A percentile compares a stretch with the other conserved stretches of the same genome.
These are phyloP conservation scores for Valencia hispanica DNA, from an alignment of 2,797 vertebrate species.

Conservation along the genomic window DNA sequence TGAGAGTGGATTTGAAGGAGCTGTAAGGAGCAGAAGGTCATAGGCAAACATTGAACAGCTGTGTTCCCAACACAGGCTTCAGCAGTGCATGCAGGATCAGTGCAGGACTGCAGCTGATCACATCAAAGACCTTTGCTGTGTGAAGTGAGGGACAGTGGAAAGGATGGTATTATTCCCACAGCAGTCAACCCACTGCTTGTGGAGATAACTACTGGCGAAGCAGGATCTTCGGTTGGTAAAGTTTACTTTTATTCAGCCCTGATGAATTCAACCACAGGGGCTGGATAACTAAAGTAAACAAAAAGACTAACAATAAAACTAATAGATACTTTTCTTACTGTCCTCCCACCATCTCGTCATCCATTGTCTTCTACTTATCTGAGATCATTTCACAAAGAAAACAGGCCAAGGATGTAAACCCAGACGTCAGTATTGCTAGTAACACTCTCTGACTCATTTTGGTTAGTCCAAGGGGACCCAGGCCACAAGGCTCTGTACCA, in stretches of 20 bases:
- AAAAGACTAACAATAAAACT: not conserved
- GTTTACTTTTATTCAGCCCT: conserved; percentile 22
- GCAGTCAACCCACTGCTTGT: conserved; percentile 30
- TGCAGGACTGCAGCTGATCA: conserved; percentile 51
- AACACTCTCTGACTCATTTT: not conserved
- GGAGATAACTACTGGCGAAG: conserved; percentile 39
- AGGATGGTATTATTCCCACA: conserved; percentile 34
- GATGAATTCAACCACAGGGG: not conserved
- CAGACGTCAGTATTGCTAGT: not conserved
- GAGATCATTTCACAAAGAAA: not conserved
- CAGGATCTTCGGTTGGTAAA: conserved; percentile 10
- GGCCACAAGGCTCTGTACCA: not conserved
- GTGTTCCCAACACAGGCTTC: conserved; percentile 40
- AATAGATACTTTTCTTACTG: not conserved
- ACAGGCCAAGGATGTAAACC: not conserved
- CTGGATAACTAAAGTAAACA: not conserved
- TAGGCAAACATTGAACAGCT: conserved; percentile 53
- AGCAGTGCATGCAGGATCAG: conserved; percentile 43
- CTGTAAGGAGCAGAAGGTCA: conserved; percentile 45
- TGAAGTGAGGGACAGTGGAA: conserved; percentile 31
- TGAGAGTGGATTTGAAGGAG: conserved; percentile 25
- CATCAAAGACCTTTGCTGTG: conserved; percentile 64
- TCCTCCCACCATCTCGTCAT: not conserved
- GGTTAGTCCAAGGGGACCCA: too few relatives aligned
- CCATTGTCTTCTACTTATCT: not conserved